phyloP scores from a whole-genome alignment of 2,113 vertebrate species.

The Sterrhoptilus dennistouni region DNA sequence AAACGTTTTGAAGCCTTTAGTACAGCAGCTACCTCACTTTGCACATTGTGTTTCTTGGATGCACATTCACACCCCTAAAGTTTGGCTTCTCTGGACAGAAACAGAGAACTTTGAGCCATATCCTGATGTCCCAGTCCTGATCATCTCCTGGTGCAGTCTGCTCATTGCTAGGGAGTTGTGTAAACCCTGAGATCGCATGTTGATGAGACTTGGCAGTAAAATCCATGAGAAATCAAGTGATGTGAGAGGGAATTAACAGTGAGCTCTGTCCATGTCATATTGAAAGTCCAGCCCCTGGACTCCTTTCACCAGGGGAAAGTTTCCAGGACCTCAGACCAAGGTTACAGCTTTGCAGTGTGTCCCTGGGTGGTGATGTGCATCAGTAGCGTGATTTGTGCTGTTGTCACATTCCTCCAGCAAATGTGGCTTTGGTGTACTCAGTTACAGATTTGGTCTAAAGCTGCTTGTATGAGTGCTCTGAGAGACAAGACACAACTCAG shows the following conservation, averaged over 20 bases:
- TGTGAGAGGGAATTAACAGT: not conserved
- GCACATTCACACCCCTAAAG: not conserved
- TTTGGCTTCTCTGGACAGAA: not conserved
- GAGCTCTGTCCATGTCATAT: accelerated
- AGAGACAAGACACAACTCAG: not conserved
- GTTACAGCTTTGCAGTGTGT: accelerated
- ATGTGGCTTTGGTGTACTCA: not conserved
- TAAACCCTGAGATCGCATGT: not conserved
- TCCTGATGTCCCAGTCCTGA: not conserved
- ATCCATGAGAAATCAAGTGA: not conserved
- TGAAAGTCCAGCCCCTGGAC: too few species aligned
- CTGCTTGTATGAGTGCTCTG: not conserved
- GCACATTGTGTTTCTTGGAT: not conserved
- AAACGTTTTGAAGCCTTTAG: not conserved
- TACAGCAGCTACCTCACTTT: not conserved
- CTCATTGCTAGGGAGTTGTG: not conserved
- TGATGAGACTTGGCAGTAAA: not conserved
- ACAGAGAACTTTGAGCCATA: not conserved
- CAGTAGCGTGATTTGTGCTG: not conserved
- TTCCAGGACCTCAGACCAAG: not conserved
- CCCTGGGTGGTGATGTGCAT: accelerated
- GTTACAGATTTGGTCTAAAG: not conserved
- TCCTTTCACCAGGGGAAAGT: not conserved
- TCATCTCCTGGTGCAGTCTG: not conserved
- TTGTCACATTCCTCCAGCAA: not conserved